phyloP scores from a whole-genome alignment of 1,140 invertebrate species.

The Pogonomyrmex californicus region DNA sequence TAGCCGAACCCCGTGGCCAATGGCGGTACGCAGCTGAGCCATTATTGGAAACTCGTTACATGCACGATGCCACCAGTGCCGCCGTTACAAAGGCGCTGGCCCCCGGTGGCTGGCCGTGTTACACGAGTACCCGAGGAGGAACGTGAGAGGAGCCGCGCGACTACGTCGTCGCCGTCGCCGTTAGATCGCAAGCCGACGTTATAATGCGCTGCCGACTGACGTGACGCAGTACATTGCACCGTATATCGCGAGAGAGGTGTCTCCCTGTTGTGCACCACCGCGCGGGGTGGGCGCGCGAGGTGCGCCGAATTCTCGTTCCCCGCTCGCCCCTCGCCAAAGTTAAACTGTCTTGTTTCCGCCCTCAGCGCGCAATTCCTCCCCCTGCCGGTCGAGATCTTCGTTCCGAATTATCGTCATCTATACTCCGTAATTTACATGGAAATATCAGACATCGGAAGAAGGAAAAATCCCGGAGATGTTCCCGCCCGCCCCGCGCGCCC shows the following conservation, averaged over 20 bases:
- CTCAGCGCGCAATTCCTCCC: background rate
- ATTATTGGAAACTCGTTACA: slow-evolving; percentile 87
- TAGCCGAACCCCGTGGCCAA: slow-evolving; percentile 74
- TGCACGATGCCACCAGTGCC: slow-evolving; percentile 79
- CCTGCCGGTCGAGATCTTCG: background rate
- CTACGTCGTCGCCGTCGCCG: slow-evolving; percentile 68
- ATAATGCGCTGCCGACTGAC: slow-evolving; percentile 61
- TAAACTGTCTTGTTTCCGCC: slow-evolving; percentile 36
- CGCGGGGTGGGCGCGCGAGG: background rate
- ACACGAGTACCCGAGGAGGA: slow-evolving; percentile 69
- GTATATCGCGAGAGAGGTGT: slow-evolving; percentile 6
- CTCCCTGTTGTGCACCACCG: background rate
- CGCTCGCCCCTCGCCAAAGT: background rate
- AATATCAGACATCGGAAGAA: background rate
- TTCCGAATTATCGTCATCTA: slow-evolving; percentile 6
- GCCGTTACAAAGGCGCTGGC: slow-evolving; percentile 79
- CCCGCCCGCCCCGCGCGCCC: too few species aligned
- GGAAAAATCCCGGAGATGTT: background rate
- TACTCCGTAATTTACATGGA: background rate
- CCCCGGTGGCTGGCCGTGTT: slow-evolving; percentile 72
- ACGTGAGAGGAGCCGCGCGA: slow-evolving; percentile 25
- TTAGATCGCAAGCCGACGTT: slow-evolving; percentile 69
- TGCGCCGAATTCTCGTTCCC: background rate
- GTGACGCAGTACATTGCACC: slow-evolving; percentile 60
- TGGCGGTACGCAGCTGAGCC: slow-evolving; percentile 85